phyloP scores from a whole-genome alignment of 2,113 vertebrate species.

The Corythaeola cristata region DNA sequence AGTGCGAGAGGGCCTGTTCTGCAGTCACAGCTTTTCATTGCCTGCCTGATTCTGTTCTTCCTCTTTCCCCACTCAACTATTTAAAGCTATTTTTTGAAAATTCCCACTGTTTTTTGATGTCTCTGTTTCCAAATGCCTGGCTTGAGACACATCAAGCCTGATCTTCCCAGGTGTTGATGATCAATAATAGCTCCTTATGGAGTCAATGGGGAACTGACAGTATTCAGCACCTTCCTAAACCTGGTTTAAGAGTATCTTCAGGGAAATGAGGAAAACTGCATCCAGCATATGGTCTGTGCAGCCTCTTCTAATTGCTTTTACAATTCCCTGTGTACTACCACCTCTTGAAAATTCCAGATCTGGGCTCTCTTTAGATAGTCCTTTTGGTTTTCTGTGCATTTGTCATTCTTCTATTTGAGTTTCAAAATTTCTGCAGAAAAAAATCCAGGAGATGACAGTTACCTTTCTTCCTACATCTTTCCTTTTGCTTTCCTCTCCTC shows the following conservation, averaged over 20 bases:
- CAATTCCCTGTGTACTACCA: not conserved
- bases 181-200: accelerated
- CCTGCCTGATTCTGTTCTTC: not conserved
- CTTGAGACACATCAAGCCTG: not conserved
- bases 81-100: not conserved
- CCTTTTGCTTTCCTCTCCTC: not conserved
- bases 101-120: not conserved
- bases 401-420: not conserved
- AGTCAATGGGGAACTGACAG: not conserved
- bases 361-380: not conserved
- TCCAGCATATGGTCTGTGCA: not conserved
- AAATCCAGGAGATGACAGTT: not conserved
- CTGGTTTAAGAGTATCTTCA: not conserved
- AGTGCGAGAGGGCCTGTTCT: accelerated
- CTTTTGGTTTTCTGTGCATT: not conserved
- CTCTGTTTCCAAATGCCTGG: not conserved
- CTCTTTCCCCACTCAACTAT: not conserved
- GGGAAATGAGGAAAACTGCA: not conserved
- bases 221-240: not conserved
- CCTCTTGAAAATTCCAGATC: not conserved
- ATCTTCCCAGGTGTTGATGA: not conserved
- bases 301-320: not conserved
- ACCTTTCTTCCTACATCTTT: not conserved
- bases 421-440: not conserved
- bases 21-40: not conserved